Conservation (phyloP, 2,113 vertebrate genomes). For the Oxyura jamaicensis region DNA sequence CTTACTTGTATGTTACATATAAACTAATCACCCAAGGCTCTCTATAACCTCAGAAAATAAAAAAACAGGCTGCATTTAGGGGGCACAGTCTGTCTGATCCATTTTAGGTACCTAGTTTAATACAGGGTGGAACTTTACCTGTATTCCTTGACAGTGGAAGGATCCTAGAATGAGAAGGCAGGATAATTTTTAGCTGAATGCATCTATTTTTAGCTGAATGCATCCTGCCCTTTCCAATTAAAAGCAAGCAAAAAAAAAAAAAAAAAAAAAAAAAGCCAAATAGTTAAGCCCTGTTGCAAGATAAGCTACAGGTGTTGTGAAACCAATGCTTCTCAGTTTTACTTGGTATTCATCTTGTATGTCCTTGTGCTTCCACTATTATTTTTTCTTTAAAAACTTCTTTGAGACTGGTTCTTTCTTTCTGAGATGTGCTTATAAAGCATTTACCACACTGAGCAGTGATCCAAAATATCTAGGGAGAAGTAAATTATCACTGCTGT, state of each 20-base stretch:
- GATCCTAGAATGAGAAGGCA: neutral
- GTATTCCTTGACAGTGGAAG: neutral
- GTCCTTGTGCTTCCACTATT: neutral
- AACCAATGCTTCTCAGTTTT: neutral
- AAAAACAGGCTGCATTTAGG: neutral
- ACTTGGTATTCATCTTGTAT: neutral
- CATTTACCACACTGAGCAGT: neutral
- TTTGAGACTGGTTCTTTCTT: neutral
- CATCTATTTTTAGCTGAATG: neutral
- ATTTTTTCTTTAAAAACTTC: neutral
- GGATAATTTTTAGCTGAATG: neutral
- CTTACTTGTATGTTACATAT: neutral
- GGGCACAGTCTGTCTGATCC: neutral
- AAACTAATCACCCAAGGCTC: neutral
- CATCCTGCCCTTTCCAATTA: neutral
- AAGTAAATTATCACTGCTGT: neutral
- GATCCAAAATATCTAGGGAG: neutral
- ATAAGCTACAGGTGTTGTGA: neutral
- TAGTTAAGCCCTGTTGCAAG: neutral
- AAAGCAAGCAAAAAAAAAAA: neutral
- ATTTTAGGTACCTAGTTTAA: neutral
- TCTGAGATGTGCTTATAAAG: neutral
- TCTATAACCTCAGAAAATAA: neutral
- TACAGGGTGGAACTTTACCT: neutral
- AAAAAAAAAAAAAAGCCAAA: neutral